These are phyloP conservation scores for Troides helena DNA, from an alignment of 2,888 invertebrate genomes.

Conservation along the genomic window DNA sequence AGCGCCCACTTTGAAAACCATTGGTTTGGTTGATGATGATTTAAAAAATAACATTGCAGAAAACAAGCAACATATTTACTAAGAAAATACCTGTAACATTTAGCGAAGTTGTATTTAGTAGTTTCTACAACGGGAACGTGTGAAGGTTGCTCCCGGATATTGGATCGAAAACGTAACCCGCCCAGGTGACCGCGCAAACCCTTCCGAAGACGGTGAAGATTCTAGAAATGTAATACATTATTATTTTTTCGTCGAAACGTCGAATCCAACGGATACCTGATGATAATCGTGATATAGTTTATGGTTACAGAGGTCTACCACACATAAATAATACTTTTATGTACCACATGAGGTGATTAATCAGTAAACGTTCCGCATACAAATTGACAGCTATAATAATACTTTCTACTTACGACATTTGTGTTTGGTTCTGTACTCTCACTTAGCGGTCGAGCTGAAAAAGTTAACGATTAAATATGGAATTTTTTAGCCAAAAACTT, in stretches of 20 bases:
- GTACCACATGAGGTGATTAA: no score
- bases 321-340: no score
- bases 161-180: conserved; percentile 55
- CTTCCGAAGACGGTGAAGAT: conserved; percentile 51
- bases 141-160: conserved; percentile 42
- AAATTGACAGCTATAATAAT: background rate
- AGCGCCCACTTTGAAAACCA: no score
- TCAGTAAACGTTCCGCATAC: no score
- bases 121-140: conserved; percentile 60
- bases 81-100: conserved; percentile 60
- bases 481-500: background rate
- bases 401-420: conserved; percentile 34
- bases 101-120: conserved; percentile 71
- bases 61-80: background rate
- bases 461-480: background rate
- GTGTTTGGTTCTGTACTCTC: conserved; percentile 32
- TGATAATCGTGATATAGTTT: no score
- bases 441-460: conserved; percentile 35
- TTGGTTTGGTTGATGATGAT: no score
- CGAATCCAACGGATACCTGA: no score
- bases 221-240: conserved; percentile 38
- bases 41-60: background rate
- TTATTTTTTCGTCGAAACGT: no score
- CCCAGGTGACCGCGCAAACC: conserved; percentile 57
- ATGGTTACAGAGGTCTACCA: no score